phyloP scores from a whole-genome alignment of 2,888 invertebrate genomes.

The Ephialtes manifestator region DNA sequence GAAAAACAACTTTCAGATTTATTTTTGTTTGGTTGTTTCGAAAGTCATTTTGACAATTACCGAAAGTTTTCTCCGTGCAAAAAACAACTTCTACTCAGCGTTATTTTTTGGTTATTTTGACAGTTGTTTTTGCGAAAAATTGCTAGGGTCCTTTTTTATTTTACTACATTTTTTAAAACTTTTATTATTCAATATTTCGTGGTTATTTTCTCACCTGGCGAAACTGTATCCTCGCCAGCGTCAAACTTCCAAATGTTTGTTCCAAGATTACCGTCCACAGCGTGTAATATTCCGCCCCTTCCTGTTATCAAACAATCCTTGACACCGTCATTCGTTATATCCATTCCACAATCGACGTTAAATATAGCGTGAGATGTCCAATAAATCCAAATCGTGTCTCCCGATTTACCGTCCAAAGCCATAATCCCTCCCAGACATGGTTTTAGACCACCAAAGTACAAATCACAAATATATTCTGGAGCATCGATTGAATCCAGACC shows the following conservation, averaged over 20 bases:
- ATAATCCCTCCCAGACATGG: slow-evolving; percentile 92
- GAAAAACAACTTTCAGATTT: no score
- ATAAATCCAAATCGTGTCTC: slow-evolving; percentile 91
- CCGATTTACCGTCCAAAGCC: slow-evolving; percentile 91
- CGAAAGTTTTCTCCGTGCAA: no score
- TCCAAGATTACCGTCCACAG: slow-evolving; percentile 90
- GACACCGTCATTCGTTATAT: slow-evolving; percentile 90
- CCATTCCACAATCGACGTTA: slow-evolving; percentile 90
- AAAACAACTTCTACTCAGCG: no score
- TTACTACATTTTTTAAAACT: no score
- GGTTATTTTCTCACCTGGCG: slow-evolving; percentile 49
- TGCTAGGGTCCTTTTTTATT: no score
- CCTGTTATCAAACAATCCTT: slow-evolving; percentile 92
- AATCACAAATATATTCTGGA: slow-evolving; percentile 88
- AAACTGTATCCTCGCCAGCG: slow-evolving; percentile 74
- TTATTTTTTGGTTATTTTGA: no score
- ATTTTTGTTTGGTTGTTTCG: no score
- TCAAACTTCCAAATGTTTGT: slow-evolving; percentile 89
- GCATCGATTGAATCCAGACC: slow-evolving; percentile 82
- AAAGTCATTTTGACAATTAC: no score
- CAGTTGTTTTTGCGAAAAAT: no score
- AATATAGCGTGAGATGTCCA: slow-evolving; percentile 92
- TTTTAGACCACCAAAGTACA: slow-evolving; percentile 89
- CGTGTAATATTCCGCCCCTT: slow-evolving; percentile 89
- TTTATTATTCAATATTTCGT: no score